Base-by-base conservation (phyloP, 1,140 invertebrate species). In the Drosophila bocqueti region DNA sequence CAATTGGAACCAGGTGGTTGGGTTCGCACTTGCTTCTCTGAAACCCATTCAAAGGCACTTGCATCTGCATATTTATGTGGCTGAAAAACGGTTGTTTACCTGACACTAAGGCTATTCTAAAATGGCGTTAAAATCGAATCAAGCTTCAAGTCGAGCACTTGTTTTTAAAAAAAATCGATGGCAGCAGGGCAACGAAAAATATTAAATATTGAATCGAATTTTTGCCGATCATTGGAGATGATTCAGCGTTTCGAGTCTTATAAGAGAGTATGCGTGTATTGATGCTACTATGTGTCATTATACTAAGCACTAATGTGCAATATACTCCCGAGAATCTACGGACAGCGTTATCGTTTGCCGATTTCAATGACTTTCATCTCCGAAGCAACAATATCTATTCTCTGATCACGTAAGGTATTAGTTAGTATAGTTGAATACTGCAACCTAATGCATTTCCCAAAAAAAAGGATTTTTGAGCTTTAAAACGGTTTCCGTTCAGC, bases 141-240 rank as follows among this genome's bases (percentile, higher is more conserved):
- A 26, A 24, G 58, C 26, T 29, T 13, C 26, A 31, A 47, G 58
- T 21, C 18, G 16, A 49, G 10, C 10, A 36, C 6, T 21, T 59
- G 34, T 29, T 8, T 46, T 29, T 38, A 40, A 31, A 49, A 49
- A 47, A 47, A 40, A n/a, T 40, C 24, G 9, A 16, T 31, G 55
- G 16, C 47, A 29, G 45, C 15, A 34, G 45, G 34, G 34, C 10
- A 58, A 49, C 36, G 55, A 13, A 36, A 62, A 68, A 50, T 42
- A 63, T 55, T 58, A 43, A 46, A 26, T 46, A 59, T 16, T 45
- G 61, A 68, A 43, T 13, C n/a, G 24, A 29, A 29, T 43, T 49
- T 68, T 21, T 68, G 62, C 55, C 21, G 58, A 76, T 76, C 57
- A 61, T 45, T 45, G 50, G 5, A 34, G 15, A 10, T 77, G 75